These are phyloP conservation scores for Eretmocerus hayati DNA, from an alignment of 2,888 invertebrate species.

Conservation along the genomic window DNA sequence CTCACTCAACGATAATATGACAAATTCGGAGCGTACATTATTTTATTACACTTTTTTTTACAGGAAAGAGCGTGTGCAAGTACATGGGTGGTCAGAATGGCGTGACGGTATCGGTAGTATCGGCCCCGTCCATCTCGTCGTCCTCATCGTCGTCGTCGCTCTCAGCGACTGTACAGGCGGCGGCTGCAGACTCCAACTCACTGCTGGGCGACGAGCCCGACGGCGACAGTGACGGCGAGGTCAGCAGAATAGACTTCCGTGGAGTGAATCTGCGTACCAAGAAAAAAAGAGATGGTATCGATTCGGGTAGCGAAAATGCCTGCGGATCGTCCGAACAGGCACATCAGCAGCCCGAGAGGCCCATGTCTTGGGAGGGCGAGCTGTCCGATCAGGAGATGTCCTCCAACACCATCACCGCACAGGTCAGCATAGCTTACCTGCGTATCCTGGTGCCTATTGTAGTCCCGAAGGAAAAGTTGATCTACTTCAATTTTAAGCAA, in stretches of 20 bases:
- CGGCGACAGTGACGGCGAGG: slow-evolving; percentile 70
- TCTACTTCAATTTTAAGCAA: too few relatives aligned
- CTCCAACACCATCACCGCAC: slow-evolving; percentile 44
- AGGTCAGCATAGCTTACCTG: too few relatives aligned
- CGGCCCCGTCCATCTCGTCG: slow-evolving; percentile 37
- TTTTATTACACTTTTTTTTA: too few relatives aligned
- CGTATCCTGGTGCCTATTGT: too few relatives aligned
- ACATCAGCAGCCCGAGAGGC: slow-evolving; percentile 55
- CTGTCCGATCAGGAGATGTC: slow-evolving; percentile 75
- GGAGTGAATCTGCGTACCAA: slow-evolving; percentile 62
- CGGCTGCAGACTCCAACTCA: slow-evolving; percentile 3
- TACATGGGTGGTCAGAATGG: slow-evolving; percentile 43
- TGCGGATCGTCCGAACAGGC: slow-evolving; percentile 43
- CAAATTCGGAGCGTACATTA: too few relatives aligned
- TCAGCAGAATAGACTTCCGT: slow-evolving; percentile 70
- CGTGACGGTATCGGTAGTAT: slow-evolving; percentile 56
- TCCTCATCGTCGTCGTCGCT: slow-evolving; percentile 8
- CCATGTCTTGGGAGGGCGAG: slow-evolving; percentile 94
- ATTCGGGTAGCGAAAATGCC: slow-evolving; percentile 37
- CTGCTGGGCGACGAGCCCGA: slow-evolving; percentile 7
- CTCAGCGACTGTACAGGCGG: slow-evolving; percentile 7
- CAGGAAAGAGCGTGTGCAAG: slow-evolving; percentile 43
- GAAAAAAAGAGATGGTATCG: slow-evolving; percentile 52
- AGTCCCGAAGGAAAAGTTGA: too few relatives aligned
- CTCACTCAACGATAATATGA: too few relatives aligned